These are phyloP conservation scores for Centropus unirufus DNA, from an alignment of 2,113 vertebrate species.

Conservation along the genomic window DNA sequence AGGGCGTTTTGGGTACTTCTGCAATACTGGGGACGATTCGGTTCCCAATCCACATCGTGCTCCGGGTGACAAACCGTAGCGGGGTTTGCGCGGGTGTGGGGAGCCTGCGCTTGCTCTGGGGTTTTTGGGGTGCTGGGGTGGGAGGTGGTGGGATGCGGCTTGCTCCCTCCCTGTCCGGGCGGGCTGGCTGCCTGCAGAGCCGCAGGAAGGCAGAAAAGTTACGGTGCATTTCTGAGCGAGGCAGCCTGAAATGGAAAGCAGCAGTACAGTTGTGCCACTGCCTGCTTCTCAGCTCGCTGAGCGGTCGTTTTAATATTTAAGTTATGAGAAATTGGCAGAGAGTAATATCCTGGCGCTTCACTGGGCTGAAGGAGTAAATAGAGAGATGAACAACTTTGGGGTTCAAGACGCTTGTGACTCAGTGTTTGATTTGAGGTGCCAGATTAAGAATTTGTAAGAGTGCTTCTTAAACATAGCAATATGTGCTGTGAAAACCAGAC, in stretches of 20 bases:
- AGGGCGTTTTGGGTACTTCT: neutral
- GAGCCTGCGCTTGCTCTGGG: neutral
- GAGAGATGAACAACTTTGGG: neutral
- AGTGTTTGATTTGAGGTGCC: conserved; percentile 33
- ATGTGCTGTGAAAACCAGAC: conserved; percentile 34
- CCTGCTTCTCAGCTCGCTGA: neutral
- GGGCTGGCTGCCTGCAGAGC: neutral
- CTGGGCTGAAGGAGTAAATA: neutral
- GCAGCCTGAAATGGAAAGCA: conserved; percentile 24
- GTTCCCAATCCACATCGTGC: neutral
- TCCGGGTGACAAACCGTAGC: neutral
- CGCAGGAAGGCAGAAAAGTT: neutral
- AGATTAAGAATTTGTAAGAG: neutral
- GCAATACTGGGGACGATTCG: neutral
- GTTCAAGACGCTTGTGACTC: conserved; percentile 7
- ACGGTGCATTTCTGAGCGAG: neutral
- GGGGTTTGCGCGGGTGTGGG: neutral
- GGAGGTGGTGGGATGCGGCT: neutral
- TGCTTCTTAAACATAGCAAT: neutral
- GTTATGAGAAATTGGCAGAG: neutral
- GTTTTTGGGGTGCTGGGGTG: neutral
- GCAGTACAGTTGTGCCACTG: neutral
- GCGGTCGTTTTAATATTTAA: conserved; percentile 11
- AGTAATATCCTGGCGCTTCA: neutral
- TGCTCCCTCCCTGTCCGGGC: neutral